Percentiles rank a stretch among this genome's conserved stretches.
These are phyloP conservation scores for Pseudorhombus dupliciocellatus DNA, from an alignment of 2,113 vertebrate genomes.

Conservation along the genomic window DNA sequence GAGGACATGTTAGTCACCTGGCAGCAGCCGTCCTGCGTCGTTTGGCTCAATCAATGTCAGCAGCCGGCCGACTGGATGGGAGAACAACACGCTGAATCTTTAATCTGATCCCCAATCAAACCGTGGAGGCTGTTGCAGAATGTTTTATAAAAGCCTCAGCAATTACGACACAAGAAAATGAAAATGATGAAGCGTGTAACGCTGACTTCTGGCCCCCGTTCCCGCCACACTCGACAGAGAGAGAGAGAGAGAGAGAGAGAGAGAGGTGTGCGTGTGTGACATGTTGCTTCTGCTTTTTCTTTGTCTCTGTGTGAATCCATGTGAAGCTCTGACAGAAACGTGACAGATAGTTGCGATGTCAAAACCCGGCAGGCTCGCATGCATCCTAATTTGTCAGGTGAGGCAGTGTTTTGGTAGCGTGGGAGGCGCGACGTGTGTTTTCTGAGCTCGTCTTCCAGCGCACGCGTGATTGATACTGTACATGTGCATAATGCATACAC, in stretches of 20 bases:
- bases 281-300: conserved; percentile 55
- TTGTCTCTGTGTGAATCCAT: conserved; percentile 68
- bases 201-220: conserved; percentile 61
- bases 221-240: conserved; percentile 43
- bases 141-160: conserved; percentile 56
- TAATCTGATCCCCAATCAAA: conserved; percentile 58
- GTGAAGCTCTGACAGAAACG: conserved; percentile 72
- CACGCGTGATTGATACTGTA: conserved; percentile 46
- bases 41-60: conserved; percentile 20
- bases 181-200: conserved; percentile 64
- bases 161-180: conserved; percentile 51
- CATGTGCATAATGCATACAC: conserved; percentile 62
- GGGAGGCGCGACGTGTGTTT: conserved; percentile 60
- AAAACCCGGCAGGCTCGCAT: conserved; percentile 48
- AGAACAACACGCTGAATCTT: conserved; percentile 52
- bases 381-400: conserved; percentile 73
- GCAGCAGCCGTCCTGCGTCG: conserved; percentile 2
- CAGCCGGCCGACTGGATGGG: conserved; percentile 9
- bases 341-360: conserved; percentile 72
- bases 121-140: conserved; percentile 44
- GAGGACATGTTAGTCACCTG: neutral
- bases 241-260: conserved; percentile 17
- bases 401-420: conserved; percentile 68
- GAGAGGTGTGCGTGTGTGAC: conserved; percentile 19
- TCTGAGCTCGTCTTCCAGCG: conserved; percentile 58